phyloP scores from a whole-genome alignment of 1,140 invertebrate genomes.

The Meloidogyne hapla region DNA sequence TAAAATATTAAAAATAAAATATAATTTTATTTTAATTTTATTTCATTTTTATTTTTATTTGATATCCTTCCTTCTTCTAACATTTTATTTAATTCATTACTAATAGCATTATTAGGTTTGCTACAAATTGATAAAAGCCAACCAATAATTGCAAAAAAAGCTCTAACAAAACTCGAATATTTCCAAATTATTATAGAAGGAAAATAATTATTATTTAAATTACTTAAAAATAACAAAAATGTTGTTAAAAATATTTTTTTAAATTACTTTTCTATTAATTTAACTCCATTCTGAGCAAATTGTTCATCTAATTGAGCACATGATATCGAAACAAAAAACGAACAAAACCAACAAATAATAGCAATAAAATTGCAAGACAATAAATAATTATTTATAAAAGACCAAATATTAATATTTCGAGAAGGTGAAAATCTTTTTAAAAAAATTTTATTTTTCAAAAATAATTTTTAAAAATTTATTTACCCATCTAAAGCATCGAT shows the following conservation, averaged over 20 bases:
- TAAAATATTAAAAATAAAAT: not conserved
- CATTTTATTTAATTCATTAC: not conserved
- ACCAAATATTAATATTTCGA: not conserved
- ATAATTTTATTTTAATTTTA: not conserved
- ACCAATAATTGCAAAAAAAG: not conserved
- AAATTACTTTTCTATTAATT: not conserved
- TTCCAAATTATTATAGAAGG: not conserved
- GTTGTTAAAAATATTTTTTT: not conserved
- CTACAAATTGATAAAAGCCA: not conserved
- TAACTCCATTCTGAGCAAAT: not conserved
- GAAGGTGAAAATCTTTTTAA: not conserved
- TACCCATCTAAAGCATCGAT: slow-evolving; percentile 21
- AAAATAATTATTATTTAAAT: not conserved
- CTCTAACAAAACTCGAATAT: not conserved
- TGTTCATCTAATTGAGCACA: slow-evolving; percentile 15
- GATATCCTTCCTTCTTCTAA: not conserved
- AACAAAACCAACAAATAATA: not conserved
- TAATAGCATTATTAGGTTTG: not conserved
- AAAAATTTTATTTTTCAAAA: not conserved
- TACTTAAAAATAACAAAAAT: not conserved
- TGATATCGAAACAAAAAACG: slow-evolving; percentile 11
- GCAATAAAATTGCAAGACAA: slow-evolving; percentile 2
- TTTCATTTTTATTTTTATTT: not conserved
- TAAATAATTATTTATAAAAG: not conserved
- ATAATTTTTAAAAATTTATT: not conserved